A percentile compares a stretch with the other conserved stretches of the same genome.
Evolutionary conservation across 2,797 vertebrate genomes (phyloP).

Genomic region (Urocyon cinereoargenteus): DNA sequence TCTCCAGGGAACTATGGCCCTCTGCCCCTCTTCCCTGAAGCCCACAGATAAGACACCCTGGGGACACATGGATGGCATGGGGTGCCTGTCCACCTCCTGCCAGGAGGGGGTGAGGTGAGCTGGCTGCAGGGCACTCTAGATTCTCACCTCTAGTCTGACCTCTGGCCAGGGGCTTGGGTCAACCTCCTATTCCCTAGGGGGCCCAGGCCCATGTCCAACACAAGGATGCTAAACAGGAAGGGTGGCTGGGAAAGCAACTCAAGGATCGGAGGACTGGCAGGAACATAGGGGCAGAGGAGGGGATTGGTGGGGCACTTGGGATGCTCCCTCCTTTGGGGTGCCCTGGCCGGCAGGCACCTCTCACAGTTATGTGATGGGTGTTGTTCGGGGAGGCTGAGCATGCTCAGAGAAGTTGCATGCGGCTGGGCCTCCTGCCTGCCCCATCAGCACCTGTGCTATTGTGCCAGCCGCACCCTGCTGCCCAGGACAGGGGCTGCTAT

Average conservation of each 20-base stretch:
- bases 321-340: no score
- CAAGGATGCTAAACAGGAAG: background rate
- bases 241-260: background rate
- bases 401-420: background rate
- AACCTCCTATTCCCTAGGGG: background rate
- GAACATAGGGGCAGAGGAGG: background rate
- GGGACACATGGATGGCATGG: background rate
- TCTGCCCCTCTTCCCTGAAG: background rate
- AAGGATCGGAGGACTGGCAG: background rate
- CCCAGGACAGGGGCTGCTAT: background rate
- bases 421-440: no score
- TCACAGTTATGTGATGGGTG: background rate
- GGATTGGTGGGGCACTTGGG: background rate
- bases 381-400: background rate
- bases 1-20: background rate
- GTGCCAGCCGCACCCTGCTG: no score
- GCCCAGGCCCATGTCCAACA: background rate
- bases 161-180: background rate
- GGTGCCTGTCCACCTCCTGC: background rate
- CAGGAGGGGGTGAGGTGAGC: constrained; percentile 52
- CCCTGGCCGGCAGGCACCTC: background rate
- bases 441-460: background rate
- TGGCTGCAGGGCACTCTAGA: background rate
- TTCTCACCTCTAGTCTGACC: background rate
- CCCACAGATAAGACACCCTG: background rate